phyloP scores from a whole-genome alignment of 1,140 invertebrate species.

The Drosophila micromelanica region DNA sequence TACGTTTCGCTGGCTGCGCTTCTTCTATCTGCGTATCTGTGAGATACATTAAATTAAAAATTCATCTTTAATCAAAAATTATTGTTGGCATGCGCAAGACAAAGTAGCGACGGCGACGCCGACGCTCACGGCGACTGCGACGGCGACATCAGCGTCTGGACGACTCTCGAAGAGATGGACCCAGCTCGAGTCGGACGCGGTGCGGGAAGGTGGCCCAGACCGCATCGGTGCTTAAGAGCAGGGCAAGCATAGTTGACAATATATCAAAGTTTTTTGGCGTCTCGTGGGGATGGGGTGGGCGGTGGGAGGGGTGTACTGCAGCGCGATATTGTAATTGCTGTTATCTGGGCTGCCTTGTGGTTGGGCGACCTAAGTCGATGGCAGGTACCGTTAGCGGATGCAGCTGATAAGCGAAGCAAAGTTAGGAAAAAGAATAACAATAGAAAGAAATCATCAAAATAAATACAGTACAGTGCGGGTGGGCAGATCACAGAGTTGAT shows the following conservation, averaged over 20 bases:
- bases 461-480: not conserved
- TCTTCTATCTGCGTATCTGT: conserved; percentile 64
- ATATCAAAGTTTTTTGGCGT: conserved; percentile 63
- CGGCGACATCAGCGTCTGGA: conserved; percentile 8
- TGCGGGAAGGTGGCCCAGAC: conserved; percentile 23
- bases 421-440: not conserved
- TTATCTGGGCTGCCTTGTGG: conserved; percentile 7
- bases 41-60: conserved; percentile 84
- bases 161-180: conserved; percentile 19
- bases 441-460: not conserved
- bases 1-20: conserved; percentile 49
- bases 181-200: not conserved
- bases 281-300: conserved; percentile 8
- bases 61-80: conserved; percentile 85
- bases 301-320: not conserved
- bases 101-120: conserved; percentile 37
- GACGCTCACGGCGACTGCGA: not conserved
- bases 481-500: too few species aligned
- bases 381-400: not conserved
- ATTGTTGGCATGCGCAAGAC: conserved; percentile 79
- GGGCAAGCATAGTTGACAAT: conserved; percentile 72
- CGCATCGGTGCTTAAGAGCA: conserved; percentile 40
- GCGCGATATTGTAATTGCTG: conserved; percentile 64
- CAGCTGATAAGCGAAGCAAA: conserved; percentile 1
- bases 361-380: not conserved